phyloP scores from a whole-genome alignment of 2,797 vertebrate genomes.

The Luscinia megarhynchos region DNA sequence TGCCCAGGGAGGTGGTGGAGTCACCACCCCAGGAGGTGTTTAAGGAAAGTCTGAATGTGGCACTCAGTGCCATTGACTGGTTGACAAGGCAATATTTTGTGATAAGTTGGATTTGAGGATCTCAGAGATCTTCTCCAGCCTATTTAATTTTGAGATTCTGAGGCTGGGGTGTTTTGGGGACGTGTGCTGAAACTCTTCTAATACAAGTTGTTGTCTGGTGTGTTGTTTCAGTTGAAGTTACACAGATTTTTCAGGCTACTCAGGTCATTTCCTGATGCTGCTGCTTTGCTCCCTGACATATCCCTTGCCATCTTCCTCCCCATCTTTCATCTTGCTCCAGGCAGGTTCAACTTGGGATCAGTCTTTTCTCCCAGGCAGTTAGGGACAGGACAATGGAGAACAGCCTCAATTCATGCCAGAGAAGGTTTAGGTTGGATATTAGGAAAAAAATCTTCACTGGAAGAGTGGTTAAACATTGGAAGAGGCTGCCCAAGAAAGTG shows the following conservation, averaged over 20 bases:
- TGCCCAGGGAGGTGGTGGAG: neutral
- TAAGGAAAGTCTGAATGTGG: neutral
- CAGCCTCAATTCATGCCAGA: neutral
- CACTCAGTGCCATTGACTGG: rapidly evolving
- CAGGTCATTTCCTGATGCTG: neutral
- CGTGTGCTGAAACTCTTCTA: neutral
- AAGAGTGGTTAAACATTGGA: neutral
- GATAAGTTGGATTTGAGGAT: neutral
- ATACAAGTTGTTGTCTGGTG: neutral
- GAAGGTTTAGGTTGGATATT: neutral
- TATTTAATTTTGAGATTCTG: neutral
- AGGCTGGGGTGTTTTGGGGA: neutral
- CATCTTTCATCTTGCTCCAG: neutral
- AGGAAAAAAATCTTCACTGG: neutral
- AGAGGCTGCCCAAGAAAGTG: neutral
- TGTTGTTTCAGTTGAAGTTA: neutral
- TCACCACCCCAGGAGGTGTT: neutral
- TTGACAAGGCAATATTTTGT: no score
- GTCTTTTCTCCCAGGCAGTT: neutral
- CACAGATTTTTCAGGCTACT: neutral
- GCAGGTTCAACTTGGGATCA: neutral
- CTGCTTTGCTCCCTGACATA: neutral
- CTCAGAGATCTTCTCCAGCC: neutral
- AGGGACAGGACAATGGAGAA: neutral
- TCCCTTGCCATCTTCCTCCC: neutral